A percentile compares a stretch with the other conserved stretches of the same genome.
Evolutionary conservation across 2,888 invertebrate species (phyloP).

Genomic region (Lycia hirtaria): DNA sequence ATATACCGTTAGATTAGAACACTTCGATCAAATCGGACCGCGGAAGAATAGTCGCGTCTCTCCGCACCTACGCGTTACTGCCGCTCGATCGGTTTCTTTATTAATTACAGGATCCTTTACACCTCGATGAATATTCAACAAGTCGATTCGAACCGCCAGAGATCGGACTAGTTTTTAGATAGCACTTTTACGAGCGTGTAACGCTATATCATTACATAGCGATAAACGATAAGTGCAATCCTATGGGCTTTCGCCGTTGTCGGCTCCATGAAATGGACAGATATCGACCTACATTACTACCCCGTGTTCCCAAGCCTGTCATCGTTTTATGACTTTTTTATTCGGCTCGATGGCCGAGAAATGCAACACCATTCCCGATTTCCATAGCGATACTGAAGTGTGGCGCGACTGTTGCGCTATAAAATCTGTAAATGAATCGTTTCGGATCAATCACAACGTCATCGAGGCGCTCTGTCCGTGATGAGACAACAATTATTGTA

Average conservation of each 20-base stretch:
- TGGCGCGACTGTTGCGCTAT: constrained; percentile 49
- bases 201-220: constrained; percentile 75
- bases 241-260: constrained; percentile 69
- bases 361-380: constrained; percentile 79
- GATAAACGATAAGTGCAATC: constrained; percentile 80
- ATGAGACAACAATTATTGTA: constrained; percentile 34
- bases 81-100: constrained; percentile 65
- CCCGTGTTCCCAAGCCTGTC: constrained; percentile 81
- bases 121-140: constrained; percentile 70
- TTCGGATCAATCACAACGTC: constrained; percentile 55
- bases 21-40: constrained; percentile 51
- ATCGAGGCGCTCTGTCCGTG: constrained; percentile 47
- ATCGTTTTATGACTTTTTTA: constrained; percentile 83
- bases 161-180: constrained; percentile 64
- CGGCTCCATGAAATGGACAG: constrained; percentile 73
- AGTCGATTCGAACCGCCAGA: constrained; percentile 59
- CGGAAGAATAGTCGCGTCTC: constrained; percentile 53
- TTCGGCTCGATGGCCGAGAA: constrained; percentile 76
- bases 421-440: constrained; percentile 64
- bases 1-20: constrained; percentile 31
- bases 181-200: constrained; percentile 74
- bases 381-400: constrained; percentile 68
- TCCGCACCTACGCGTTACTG: constrained; percentile 56
- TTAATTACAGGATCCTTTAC: constrained; percentile 70
- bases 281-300: constrained; percentile 73